Conservation (phyloP, 2,797 vertebrate species). For the Xiphorhynchus erythropygius region DNA sequence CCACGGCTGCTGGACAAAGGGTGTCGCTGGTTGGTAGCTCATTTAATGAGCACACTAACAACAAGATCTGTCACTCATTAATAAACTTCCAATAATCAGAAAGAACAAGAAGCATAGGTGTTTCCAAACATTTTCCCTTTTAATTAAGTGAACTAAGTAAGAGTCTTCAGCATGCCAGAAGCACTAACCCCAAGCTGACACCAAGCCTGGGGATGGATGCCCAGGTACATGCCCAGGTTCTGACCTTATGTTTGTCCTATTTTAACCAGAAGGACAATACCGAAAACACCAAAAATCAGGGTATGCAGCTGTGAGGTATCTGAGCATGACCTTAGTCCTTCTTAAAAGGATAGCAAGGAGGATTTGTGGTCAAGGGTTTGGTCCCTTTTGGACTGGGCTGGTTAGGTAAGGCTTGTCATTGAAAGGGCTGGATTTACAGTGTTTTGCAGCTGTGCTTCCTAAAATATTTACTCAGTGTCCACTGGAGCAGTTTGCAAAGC, state of each 20-base stretch:
- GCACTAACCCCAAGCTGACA: neutral
- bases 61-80: neutral
- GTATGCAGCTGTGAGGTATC: neutral
- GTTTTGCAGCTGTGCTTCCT: slow-evolving; percentile 13
- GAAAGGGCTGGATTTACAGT: neutral
- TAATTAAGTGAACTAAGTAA: neutral
- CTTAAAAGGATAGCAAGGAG: neutral
- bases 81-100: neutral
- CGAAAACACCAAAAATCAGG: neutral
- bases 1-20: neutral
- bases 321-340: neutral
- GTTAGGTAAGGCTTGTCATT: neutral
- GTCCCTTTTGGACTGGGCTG: neutral
- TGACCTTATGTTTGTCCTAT: neutral
- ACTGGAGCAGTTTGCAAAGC: slow-evolving; percentile 51
- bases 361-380: neutral
- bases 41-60: neutral
- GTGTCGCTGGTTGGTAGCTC: neutral
- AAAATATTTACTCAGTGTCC: slow-evolving; percentile 56
- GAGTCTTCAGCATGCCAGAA: neutral
- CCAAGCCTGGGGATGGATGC: neutral
- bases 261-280: neutral
- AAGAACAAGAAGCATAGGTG: neutral
- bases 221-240: neutral
- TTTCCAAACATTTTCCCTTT: neutral